Percentiles rank a stretch among this genome's conserved stretches.
These are phyloP conservation scores for Callimorpha dominula DNA, from an alignment of 2,888 invertebrate species.

Conservation along the genomic window DNA sequence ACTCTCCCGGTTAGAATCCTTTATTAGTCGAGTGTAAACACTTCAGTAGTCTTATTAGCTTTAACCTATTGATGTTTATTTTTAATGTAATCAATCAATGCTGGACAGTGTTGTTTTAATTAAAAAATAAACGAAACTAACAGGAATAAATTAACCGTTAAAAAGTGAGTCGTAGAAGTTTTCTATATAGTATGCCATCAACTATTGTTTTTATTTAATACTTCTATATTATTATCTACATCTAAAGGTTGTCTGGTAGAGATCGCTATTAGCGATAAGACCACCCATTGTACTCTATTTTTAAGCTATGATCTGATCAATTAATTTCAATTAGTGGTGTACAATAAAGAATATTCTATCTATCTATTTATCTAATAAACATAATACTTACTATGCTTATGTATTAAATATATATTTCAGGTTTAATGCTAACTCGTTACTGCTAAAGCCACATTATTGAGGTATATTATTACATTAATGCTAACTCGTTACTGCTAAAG, in stretches of 20 bases:
- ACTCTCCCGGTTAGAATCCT: conserved; percentile 52
- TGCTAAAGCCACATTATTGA: background rate
- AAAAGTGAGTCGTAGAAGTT: background rate
- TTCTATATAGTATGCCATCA: too few relatives aligned
- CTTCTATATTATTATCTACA: too few relatives aligned
- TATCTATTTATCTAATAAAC: too few relatives aligned
- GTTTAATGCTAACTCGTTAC: background rate
- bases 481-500: too few relatives aligned
- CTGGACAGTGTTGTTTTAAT: conserved; percentile 1
- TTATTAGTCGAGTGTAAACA: conserved; percentile 47
- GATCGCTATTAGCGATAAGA: too few relatives aligned
- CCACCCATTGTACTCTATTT: too few relatives aligned
- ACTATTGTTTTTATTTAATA: too few relatives aligned
- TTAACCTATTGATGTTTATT: conserved; percentile 26
- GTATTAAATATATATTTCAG: background rate
- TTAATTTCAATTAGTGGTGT: too few relatives aligned
- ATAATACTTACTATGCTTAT: background rate
- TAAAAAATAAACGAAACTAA: background rate
- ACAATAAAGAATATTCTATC: too few relatives aligned
- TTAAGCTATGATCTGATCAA: too few relatives aligned
- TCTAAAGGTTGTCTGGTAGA: too few relatives aligned
- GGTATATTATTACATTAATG: background rate
- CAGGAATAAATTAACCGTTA: background rate
- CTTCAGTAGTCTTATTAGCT: conserved; percentile 35
- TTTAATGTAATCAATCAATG: conserved; percentile 16